Evolutionary conservation across 2,113 vertebrate species (phyloP).

Genomic region (Pipra filicauda): DNA sequence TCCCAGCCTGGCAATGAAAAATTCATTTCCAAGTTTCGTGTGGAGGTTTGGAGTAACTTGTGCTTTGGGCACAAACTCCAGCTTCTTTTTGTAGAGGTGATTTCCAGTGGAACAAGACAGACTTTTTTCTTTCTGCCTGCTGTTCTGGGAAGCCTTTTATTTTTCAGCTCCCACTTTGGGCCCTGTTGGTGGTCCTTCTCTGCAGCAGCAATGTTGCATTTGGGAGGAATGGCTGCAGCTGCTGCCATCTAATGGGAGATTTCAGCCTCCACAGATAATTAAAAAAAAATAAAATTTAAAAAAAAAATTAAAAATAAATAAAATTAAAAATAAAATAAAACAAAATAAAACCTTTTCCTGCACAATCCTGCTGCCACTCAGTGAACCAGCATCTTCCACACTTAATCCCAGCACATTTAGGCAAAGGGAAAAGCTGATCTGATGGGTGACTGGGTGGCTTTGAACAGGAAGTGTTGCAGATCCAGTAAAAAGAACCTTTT

Average conservation of each 20-base stretch:
- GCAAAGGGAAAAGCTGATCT: not conserved
- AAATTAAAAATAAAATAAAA: not conserved
- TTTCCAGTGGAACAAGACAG: not conserved
- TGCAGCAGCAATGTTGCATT: not conserved
- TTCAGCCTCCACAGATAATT: not conserved
- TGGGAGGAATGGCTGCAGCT: constrained; percentile 24
- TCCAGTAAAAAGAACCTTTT: not conserved
- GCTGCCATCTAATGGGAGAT: constrained; percentile 66
- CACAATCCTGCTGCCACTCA: not conserved
- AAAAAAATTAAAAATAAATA: not conserved
- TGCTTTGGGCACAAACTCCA: not conserved
- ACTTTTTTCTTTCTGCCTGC: not conserved
- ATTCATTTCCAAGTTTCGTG: not conserved
- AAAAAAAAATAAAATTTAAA: not conserved
- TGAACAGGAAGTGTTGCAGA: not conserved
- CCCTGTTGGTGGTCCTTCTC: not conserved
- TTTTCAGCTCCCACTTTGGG: not conserved
- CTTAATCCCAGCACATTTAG: not conserved
- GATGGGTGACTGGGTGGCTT: not conserved
- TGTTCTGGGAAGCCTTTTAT: not conserved
- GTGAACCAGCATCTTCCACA: not conserved
- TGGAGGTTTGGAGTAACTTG: not conserved
- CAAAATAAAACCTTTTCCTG: not conserved
- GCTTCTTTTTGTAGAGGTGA: not conserved
- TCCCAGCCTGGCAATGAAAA: not conserved